Base-by-base conservation (phyloP, 1,140 invertebrate genomes). In the Hycleus cichorii region DNA sequence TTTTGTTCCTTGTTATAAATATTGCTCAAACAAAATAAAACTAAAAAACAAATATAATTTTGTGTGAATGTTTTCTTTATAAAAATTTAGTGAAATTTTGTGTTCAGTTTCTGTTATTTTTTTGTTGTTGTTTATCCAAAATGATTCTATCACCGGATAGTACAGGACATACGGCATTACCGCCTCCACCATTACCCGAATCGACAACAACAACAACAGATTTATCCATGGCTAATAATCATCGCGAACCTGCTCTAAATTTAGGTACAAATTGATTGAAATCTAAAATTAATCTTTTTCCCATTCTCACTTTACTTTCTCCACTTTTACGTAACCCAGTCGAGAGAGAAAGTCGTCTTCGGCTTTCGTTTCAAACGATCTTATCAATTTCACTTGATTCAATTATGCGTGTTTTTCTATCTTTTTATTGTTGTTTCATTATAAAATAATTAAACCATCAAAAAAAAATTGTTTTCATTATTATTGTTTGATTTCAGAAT, bases 401-500 rank as follows among this genome's bases (percentile, higher is more conserved):
- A 32, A 32, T 32, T 32, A 7, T 18, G 18, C 18, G 18, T 18
- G 18, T 18, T 18, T 18, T 18, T 18, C 18, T 18, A 18, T 18
- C 18, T 32, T 32, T 32, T 32, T 32, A 7, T 32, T 32, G 32
- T 32, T 32, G 7, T 32, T 32, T 32, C 2, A 18, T 18, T 18
- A 18, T 32, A 32, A 32, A 32, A 5, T 7, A 32, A 32, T 32
- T 32, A 32, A 32, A 18, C 18, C 18, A 18, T 18, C 18, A 18
- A 18, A 18, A 18, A 32, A 32, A 32, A 3, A 7, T 39, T 32
- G 3, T n/a, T 6, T 32, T 38, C 4, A 6, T 49, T 26, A 49
- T 49, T 9, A 46, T 7, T 9, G 42, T 55, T 70, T 68, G 69
- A 76, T 77, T 73, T 73, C 88, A 98, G 95, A 98, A 86, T 98